Evolutionary conservation across 2,888 invertebrate genomes (phyloP).

Genomic region (Argyresthia goedartella): DNA sequence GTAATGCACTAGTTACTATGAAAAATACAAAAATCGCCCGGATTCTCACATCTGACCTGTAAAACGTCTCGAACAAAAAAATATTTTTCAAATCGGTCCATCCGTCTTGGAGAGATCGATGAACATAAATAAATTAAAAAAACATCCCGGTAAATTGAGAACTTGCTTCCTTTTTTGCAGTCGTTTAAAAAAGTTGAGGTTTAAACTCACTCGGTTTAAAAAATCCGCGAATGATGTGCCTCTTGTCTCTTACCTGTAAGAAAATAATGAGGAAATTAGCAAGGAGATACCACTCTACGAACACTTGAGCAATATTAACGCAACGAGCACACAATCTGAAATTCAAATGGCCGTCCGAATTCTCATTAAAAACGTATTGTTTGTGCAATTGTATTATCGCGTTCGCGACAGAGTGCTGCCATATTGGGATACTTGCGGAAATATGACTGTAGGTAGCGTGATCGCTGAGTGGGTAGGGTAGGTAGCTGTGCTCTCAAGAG

Average conservation of each 20-base stretch:
- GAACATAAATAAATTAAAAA: too few relatives aligned
- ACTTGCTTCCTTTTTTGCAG: too few relatives aligned
- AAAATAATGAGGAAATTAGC: constrained; percentile 11
- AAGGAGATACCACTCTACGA: not conserved
- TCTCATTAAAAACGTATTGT: constrained; percentile 1
- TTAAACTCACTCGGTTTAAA: constrained; percentile 20
- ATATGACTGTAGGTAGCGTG: too few relatives aligned
- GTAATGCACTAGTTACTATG: too few relatives aligned
- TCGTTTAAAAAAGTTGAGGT: too few relatives aligned
- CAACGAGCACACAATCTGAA: constrained; percentile 1
- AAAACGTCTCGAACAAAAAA: too few relatives aligned
- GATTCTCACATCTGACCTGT: too few relatives aligned
- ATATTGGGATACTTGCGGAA: not conserved
- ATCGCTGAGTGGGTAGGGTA: constrained; percentile 30
- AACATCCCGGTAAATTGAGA: too few relatives aligned
- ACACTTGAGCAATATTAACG: not conserved
- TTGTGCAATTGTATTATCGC: not conserved
- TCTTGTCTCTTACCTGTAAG: constrained; percentile 26
- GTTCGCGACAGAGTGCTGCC: not conserved
- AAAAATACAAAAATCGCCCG: too few relatives aligned
- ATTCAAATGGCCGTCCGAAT: not conserved
- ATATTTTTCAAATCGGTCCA: too few relatives aligned
- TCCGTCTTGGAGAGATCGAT: too few relatives aligned
- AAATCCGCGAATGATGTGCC: not conserved
- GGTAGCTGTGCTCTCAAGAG: constrained; percentile 28